Evolutionary conservation across 2,113 vertebrate species (phyloP).

Genomic region (Hucho hucho): DNA sequence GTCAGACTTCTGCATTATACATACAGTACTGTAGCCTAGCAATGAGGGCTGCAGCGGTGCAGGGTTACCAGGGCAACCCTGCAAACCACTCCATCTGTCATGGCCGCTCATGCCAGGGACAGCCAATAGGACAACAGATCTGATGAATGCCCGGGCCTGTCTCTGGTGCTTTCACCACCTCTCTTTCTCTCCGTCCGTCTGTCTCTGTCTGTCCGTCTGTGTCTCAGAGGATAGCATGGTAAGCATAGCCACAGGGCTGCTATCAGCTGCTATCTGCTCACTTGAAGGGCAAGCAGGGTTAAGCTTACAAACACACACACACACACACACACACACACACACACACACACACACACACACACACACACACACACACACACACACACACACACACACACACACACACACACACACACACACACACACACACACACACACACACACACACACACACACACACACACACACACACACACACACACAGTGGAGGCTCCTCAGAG

Average conservation of each 20-base stretch:
- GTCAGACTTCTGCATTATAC: constrained; percentile 45
- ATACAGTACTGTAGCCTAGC: background rate
- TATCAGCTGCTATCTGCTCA: background rate
- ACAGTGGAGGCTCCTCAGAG: no score
- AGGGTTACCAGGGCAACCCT: constrained; percentile 79
- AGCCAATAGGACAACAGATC: constrained; percentile 48
- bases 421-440: no score
- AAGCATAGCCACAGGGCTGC: background rate
- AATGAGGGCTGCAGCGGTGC: background rate
- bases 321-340: no score
- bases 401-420: background rate
- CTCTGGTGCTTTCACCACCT: constrained; percentile 14
- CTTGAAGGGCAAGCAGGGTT: background rate
- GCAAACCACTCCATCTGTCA: constrained; percentile 80
- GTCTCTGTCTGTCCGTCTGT: background rate
- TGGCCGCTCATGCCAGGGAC: constrained; percentile 45
- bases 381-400: no score
- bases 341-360: background rate
- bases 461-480: no score
- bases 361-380: background rate
- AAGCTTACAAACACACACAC: background rate
- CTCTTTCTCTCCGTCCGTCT: background rate
- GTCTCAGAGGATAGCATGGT: background rate
- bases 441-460: background rate
- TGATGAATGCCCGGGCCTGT: constrained; percentile 32